A percentile compares a stretch with the other conserved stretches of the same genome.
Evolutionary conservation across 2,113 vertebrate species (phyloP).

Genomic region (Nycticryphes semicollaris): DNA sequence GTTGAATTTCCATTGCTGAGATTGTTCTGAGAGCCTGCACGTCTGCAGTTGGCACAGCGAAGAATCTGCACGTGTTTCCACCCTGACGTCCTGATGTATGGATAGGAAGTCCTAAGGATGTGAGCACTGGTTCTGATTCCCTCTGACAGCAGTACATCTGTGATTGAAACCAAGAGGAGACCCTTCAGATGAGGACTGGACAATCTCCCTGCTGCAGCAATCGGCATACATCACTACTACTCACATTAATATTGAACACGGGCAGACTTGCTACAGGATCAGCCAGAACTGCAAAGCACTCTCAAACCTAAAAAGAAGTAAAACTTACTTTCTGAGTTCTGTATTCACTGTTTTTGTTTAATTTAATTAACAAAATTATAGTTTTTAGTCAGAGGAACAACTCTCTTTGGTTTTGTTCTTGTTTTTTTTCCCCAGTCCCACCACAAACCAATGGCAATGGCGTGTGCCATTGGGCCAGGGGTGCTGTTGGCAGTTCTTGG

Average conservation of each 20-base stretch:
- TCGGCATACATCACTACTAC: background rate
- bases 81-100: background rate
- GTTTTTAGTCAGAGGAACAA: background rate
- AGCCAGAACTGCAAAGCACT: background rate
- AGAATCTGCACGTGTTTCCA: background rate
- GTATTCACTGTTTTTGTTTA: background rate
- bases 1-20: background rate
- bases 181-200: slow-evolving; percentile 17
- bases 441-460: background rate
- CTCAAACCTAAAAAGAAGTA: background rate
- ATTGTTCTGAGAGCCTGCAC: background rate
- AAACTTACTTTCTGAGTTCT: background rate
- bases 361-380: background rate
- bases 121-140: background rate
- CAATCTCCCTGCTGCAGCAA: background rate
- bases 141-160: background rate
- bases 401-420: no score
- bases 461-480: fast-evolving
- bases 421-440: background rate
- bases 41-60: background rate
- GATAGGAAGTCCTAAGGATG: background rate
- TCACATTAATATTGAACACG: background rate
- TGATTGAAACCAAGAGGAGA: background rate
- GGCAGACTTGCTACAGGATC: background rate
- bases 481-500: background rate